Evolutionary conservation across 2,113 vertebrate species (phyloP), one percentile per base, ranked within the genome.

Genomic region (Pelvicachromis taeniatus): DNA sequence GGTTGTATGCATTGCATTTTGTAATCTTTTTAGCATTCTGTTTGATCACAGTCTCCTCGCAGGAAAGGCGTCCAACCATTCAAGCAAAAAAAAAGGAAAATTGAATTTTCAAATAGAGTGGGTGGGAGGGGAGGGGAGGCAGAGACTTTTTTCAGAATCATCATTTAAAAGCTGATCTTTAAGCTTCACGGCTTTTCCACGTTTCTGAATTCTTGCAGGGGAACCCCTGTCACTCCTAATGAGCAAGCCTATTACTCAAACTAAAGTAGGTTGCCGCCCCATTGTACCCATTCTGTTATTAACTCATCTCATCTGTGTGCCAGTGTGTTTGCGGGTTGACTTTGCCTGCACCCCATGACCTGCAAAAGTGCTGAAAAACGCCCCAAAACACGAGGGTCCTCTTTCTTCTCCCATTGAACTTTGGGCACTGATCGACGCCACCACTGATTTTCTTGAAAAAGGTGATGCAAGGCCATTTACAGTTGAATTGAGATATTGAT

Each of bases 161-260:
- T 70, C 54, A n/a, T 70, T 81, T 81, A 42, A 89, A 82, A 86
- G 26, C 61, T 52, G n/a, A 55, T 42, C 23, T 83, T 87, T 83
- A 12, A 70, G 61, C 56, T 83, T 82, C 38, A 79, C 52, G 68
- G 77, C 21, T 84, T 45, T 77, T 86, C 82, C 48, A 70, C 58
- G 61, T 59, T 14, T 54, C 12, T 52, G 23, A 82, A 87, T 65
- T 77, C 83, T 86, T 59, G 53, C 17, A 26, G 63, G 68, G 61
- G 78, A 68, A 79, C 52, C 38, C 42, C 53, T 4, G 80, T 93
- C 89, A 86, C 29, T 87, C 42, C 80, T 87, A 80, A 91, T 92
- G 85, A 90, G 75, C 73, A 45, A 80, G 42, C 84, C 88, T 86
- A 95, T 93, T 92, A 91, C 89, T 94, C 93, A 93, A 38, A 75